Base-by-base conservation (phyloP, 2,888 invertebrate genomes). In the Cryptosula pallasiana region DNA sequence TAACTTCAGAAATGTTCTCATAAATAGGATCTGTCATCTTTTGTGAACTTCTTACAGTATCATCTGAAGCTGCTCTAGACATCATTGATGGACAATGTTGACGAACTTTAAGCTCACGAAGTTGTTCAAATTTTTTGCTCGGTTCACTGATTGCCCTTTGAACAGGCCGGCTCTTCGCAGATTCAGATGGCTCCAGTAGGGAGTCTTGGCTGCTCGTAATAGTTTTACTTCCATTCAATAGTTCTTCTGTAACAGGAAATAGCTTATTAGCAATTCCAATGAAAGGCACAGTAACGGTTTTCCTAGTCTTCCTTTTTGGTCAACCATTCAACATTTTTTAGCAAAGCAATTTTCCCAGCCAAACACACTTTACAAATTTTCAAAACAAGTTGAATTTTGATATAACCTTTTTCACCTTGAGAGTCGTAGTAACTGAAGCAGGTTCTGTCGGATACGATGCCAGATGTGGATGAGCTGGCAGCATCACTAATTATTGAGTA, bases 341-440 rank as follows among this genome's bases (percentile, higher is more conserved):
- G n/a, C n/a, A n/a, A n/a, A n/a, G n/a, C n/a, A n/a, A n/a, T n/a
- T n/a, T n/a, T n/a, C n/a, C n/a, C n/a, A n/a, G n/a, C n/a, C n/a
- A n/a, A n/a, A n/a, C n/a, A n/a, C n/a, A n/a, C n/a, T n/a, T n/a
- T n/a, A n/a, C n/a, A n/a, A n/a, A n/a, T n/a, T n/a, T n/a, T n/a
- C n/a, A n/a, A n/a, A n/a, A n/a, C n/a, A n/a, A n/a, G n/a, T n/a
- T n/a, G n/a, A n/a, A n/a, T n/a, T n/a, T n/a, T n/a, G n/a, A n/a
- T n/a, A n/a, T n/a, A n/a, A n/a, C n/a, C n/a, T n/a, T n/a, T n/a
- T 32, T 25, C 27, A 63, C 63, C 63, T 63, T 63, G 63, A 2
- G 63, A 63, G 63, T 63, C 63, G n/a, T 63, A 63, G 63, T 63
- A 63, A n/a, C 63, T 63, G 63, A 63, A 63, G n/a, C 63, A 63